These are phyloP conservation scores for Heliconius ethilla DNA, from an alignment of 2,888 invertebrate species.

Conservation along the genomic window DNA sequence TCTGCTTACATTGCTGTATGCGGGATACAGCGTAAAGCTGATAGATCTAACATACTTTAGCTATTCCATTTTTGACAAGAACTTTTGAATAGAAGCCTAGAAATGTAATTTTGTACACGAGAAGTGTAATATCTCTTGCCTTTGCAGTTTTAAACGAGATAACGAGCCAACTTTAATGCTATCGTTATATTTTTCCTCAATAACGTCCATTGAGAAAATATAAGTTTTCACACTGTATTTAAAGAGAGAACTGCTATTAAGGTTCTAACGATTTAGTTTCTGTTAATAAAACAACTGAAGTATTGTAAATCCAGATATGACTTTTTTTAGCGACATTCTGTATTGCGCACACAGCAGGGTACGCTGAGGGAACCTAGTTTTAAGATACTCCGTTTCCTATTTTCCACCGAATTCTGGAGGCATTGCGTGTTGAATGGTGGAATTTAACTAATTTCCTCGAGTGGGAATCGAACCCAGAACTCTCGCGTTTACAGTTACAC, in stretches of 20 bases:
- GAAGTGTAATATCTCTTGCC: slow-evolving; percentile 2
- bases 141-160: slow-evolving; percentile 19
- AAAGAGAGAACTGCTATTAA: neutral
- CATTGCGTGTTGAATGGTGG: no score
- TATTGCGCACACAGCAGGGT: no score
- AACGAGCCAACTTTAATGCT: slow-evolving; percentile 17
- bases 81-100: neutral
- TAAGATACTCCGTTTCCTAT: no score
- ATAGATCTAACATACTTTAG: neutral
- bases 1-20: no score
- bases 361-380: no score
- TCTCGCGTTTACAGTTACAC: no score
- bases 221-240: slow-evolving; percentile 10
- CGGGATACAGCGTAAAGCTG: no score
- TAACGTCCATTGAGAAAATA: slow-evolving; percentile 1
- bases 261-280: neutral
- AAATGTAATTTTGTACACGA: slow-evolving; percentile 4
- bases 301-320: no score
- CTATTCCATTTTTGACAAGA: neutral
- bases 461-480: no score
- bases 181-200: slow-evolving; percentile 10
- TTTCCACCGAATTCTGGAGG: no score
- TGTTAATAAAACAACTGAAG: neutral
- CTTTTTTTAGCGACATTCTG: no score
- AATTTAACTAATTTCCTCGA: no score